Evolutionary conservation across 1,140 invertebrate species (phyloP).

Genomic region (Bombus vancouverensis): DNA sequence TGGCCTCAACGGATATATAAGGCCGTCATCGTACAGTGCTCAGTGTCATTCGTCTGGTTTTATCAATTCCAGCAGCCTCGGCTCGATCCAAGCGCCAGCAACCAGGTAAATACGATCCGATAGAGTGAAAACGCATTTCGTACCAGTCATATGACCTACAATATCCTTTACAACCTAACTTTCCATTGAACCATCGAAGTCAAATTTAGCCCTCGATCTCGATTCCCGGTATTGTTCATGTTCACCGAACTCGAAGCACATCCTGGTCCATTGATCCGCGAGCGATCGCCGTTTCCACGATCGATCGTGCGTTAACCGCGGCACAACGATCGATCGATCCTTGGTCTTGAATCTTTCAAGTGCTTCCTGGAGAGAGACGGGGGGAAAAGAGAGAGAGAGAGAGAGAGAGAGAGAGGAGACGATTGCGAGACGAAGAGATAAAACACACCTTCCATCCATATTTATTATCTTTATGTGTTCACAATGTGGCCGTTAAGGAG

Average conservation of each 20-base stretch:
- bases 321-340: slow-evolving; percentile 48
- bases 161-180: not conserved
- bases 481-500: slow-evolving; percentile 69
- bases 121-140: slow-evolving; percentile 14
- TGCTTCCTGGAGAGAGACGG: slow-evolving; percentile 52
- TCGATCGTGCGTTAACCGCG: slow-evolving; percentile 9
- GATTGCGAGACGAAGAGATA: slow-evolving; percentile 13
- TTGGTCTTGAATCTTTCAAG: slow-evolving; percentile 64
- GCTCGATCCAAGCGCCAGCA: slow-evolving; percentile 41
- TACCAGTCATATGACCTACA: not conserved
- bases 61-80: slow-evolving; percentile 62
- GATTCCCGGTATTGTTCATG: not conserved
- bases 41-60: slow-evolving; percentile 65
- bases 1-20: slow-evolving; percentile 67
- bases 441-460: slow-evolving; percentile 67
- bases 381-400: not conserved
- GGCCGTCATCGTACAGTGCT: slow-evolving; percentile 53
- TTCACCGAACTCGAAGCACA: not conserved
- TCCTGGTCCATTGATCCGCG: slow-evolving; percentile 21
- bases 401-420: slow-evolving; percentile 2
- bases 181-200: not conserved
- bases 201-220: not conserved
- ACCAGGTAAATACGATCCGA: slow-evolving; percentile 58
- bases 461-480: slow-evolving; percentile 70
- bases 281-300: not conserved